Percentiles rank a stretch among this genome's conserved stretches.
Evolutionary conservation across 1,140 invertebrate genomes (phyloP).

Genomic region (Mya arenaria): DNA sequence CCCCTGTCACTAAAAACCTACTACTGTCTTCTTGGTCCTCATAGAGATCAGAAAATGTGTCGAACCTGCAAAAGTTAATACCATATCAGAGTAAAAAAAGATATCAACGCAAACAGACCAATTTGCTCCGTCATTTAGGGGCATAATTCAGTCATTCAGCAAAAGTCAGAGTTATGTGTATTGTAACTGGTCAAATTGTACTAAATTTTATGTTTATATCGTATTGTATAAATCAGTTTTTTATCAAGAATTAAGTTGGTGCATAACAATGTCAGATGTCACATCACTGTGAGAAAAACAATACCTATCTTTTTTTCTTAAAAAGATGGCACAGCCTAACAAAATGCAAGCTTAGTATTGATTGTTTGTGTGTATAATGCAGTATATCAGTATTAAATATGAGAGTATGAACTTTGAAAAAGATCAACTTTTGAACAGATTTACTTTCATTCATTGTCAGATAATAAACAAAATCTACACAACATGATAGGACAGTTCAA

Average conservation of each 20-base stretch:
- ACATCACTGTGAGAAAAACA: no score
- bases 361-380: neutral
- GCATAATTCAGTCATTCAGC: neutral
- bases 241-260: neutral
- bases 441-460: neutral
- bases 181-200: neutral
- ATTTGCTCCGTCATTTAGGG: neutral
- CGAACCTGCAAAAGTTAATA: constrained; percentile 14
- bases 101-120: neutral
- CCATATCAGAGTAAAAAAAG: neutral
- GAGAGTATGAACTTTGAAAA: neutral
- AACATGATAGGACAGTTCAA: neutral
- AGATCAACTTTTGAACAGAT: neutral
- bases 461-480: neutral
- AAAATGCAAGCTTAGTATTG: neutral
- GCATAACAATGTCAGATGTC: no score
- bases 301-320: neutral
- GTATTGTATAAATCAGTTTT: neutral
- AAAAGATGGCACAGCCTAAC: neutral
- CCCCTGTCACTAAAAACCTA: neutral
- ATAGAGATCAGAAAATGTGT: constrained; percentile 40
- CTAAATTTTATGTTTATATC: neutral
- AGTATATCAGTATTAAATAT: neutral
- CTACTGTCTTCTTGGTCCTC: neutral
- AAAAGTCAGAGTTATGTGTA: neutral